These are phyloP conservation scores for Sesia bembeciformis DNA, from an alignment of 2,888 invertebrate species.

Conservation along the genomic window DNA sequence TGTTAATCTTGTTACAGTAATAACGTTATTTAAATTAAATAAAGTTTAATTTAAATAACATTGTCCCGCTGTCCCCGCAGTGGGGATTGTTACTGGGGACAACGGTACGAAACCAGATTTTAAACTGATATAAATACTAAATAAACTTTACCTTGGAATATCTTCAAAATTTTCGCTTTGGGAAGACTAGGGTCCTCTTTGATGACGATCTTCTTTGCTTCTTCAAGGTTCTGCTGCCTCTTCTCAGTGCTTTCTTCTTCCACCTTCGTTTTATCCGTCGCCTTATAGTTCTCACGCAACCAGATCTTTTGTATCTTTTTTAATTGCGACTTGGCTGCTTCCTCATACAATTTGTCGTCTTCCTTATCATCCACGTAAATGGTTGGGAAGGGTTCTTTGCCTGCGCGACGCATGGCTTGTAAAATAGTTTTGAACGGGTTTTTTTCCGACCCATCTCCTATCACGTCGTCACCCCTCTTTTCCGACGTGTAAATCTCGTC, in stretches of 20 bases:
- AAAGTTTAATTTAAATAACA: no score
- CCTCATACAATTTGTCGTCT: slow-evolving; percentile 79
- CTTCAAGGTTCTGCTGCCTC: slow-evolving; percentile 90
- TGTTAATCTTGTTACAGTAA: no score
- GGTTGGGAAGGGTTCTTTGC: slow-evolving; percentile 89
- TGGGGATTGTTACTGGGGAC: no score
- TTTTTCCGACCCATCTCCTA: slow-evolving; percentile 87
- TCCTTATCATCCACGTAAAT: slow-evolving; percentile 90
- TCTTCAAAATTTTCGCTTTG: slow-evolving; percentile 83
- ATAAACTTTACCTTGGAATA: slow-evolving; percentile 70
- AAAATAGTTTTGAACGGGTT: slow-evolving; percentile 94
- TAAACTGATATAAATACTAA: no score
- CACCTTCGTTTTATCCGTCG: slow-evolving; percentile 82
- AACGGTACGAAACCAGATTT: no score
- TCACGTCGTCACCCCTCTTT: slow-evolving; percentile 87
- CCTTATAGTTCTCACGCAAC: slow-evolving; percentile 86
- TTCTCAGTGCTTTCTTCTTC: slow-evolving; percentile 88
- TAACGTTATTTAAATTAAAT: no score
- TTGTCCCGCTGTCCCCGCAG: no score
- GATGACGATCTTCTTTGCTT: slow-evolving; percentile 89
- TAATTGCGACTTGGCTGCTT: slow-evolving; percentile 91
- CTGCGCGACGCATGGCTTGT: slow-evolving; percentile 89
- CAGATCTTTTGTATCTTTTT: slow-evolving; percentile 96
- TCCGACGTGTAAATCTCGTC: slow-evolving; percentile 91
- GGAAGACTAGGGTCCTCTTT: slow-evolving; percentile 85